Conservation (phyloP, 2,113 vertebrate species). For the Eurystomus gularis region DNA sequence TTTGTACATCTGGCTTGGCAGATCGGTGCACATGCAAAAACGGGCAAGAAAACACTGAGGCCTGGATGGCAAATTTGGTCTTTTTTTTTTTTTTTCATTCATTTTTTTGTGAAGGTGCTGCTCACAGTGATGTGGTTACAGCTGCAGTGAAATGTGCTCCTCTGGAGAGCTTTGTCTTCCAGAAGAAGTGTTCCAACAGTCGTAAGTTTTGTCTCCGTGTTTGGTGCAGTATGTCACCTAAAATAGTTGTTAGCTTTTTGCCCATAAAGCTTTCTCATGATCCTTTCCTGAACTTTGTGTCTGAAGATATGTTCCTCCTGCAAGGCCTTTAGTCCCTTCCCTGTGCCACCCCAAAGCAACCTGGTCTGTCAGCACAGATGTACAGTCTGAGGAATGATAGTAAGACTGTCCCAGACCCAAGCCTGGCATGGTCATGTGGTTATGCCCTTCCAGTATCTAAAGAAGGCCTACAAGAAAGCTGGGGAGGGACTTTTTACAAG, state of each 20-base stretch:
- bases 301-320: not conserved
- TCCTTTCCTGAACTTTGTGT: not conserved
- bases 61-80: not conserved
- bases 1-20: constrained; percentile 67
- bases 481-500: not conserved
- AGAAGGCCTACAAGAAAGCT: not conserved
- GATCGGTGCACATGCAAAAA: constrained; percentile 57
- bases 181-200: not conserved
- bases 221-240: not conserved
- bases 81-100: not conserved
- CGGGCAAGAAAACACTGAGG: constrained; percentile 31
- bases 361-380: not conserved
- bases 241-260: not conserved
- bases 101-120: not conserved
- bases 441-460: not conserved
- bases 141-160: not conserved
- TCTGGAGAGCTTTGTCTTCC: not conserved
- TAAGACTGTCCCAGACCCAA: not conserved
- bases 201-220: not conserved
- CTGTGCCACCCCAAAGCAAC: not conserved
- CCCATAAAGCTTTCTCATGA: not conserved
- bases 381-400: not conserved
- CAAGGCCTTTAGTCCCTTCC: not conserved
- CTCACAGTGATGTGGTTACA: not conserved
- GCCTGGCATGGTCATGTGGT: not conserved